Percentiles rank a stretch among this genome's conserved stretches.
Conservation (phyloP, 2,113 vertebrate genomes). For the Poeciliopsis turrubarensis region DNA sequence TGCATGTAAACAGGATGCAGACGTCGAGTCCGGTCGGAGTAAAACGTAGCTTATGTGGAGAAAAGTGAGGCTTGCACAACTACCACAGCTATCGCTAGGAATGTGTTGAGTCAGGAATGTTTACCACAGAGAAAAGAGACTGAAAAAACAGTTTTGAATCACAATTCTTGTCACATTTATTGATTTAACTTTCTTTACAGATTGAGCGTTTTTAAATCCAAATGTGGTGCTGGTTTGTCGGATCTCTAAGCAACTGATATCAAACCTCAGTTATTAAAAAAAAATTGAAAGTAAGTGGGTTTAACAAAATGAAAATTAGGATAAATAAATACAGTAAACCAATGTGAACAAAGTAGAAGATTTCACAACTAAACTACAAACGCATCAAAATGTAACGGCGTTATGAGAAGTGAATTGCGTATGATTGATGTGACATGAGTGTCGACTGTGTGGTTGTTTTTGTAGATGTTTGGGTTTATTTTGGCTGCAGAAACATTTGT, state of each 20-base stretch:
- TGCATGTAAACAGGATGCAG: too few relatives aligned
- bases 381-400: neutral
- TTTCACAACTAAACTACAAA: neutral
- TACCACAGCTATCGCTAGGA: too few relatives aligned
- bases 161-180: too few relatives aligned
- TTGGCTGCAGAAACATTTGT: neutral
- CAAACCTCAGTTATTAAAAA: neutral
- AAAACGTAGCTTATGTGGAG: too few relatives aligned
- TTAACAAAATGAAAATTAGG: neutral
- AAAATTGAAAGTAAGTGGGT: neutral
- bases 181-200: too few relatives aligned
- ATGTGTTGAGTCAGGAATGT: too few relatives aligned
- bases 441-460: neutral
- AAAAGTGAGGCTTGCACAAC: too few relatives aligned
- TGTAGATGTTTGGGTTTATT: neutral
- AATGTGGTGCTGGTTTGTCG: too few relatives aligned
- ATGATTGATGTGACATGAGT: neutral
- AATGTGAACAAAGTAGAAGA: neutral
- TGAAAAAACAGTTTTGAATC: too few relatives aligned
- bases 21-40: too few relatives aligned
- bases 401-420: neutral
- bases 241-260: neutral
- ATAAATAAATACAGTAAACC: neutral
- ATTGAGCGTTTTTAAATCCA: too few relatives aligned
- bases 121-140: too few relatives aligned